Base-by-base conservation (phyloP, 2,113 vertebrate species). In the Oophaga pumilio region DNA sequence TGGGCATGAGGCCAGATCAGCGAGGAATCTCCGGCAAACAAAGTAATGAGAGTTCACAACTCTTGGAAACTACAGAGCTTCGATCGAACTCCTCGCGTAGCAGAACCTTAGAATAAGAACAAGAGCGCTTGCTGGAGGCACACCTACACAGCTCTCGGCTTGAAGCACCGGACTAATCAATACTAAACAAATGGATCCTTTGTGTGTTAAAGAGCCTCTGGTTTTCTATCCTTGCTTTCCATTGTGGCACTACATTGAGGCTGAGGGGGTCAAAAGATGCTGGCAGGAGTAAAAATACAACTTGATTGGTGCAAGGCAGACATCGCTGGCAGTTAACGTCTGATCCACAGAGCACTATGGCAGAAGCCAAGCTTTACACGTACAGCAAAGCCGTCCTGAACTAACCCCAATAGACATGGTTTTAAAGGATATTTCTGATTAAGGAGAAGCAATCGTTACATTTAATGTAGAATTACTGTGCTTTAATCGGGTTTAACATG, bases 1-100 rank as follows among this genome's bases (percentile, higher is more conserved):
- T 79, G 77, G 83, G 87, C 82, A 76, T 10, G 33, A 62, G 80
- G 79, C 86, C 86, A 88, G 60, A 83, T 83, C 86, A 76, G 80
- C 56, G 86, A 76, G 59, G 79, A 56, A 88, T 82, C 86, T 88
- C 59, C 49, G 28, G 64, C 64, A 87, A 88, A 76, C 79, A 88
- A 88, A 56, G 53, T 87, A 84, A 76, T 50, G 82, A 89, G 82
- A 53, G 52, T 53, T 86, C 59, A 60, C 12, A 52, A 71, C 53
- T 85, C 60, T 49, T 78, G 76, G 64, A 73, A 82, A 82, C 57
- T 76, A 66, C 66, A 18, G 84, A 66, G 49, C 68, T 66, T 68
- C n/a, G 24, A 81, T 43, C 66, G n/a, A 73, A 85, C 56, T 4
- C 59, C n/a, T 77, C 11, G 4, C 22, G 49, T 57, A 49, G 71